These are phyloP conservation scores for Eilema sororculum DNA, from an alignment of 2,888 invertebrate genomes.

Conservation along the genomic window DNA sequence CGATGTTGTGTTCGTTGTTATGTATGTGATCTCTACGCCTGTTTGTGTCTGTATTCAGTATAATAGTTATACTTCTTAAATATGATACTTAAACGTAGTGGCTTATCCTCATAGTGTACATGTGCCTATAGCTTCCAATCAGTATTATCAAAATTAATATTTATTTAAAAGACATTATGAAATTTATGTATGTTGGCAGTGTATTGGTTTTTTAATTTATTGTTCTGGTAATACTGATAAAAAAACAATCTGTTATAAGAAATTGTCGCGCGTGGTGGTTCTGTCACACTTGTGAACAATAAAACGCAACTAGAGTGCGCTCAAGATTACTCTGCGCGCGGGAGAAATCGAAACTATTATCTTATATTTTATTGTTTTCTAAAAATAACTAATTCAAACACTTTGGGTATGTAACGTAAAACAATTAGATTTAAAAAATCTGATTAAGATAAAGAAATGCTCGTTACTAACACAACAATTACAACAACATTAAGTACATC, in stretches of 20 bases:
- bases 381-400: no score
- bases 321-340: no score
- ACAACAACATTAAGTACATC: no score
- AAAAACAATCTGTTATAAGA: neutral
- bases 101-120: slow-evolving; percentile 8
- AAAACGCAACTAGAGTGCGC: no score
- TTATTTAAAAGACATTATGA: neutral
- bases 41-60: slow-evolving; percentile 12
- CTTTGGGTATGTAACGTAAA: no score
- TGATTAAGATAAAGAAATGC: no score
- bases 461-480: no score
- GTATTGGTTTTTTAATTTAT: neutral
- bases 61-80: slow-evolving; percentile 6
- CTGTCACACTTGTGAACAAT: neutral
- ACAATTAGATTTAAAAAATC: no score
- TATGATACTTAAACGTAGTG: slow-evolving; percentile 4
- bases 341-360: no score
- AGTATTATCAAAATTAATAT: slow-evolving; percentile 11
- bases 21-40: slow-evolving; percentile 13
- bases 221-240: neutral
- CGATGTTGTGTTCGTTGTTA: neutral
- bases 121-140: slow-evolving; percentile 10
- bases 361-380: no score
- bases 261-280: neutral
- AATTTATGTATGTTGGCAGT: neutral